Base-by-base conservation (phyloP, 2,113 vertebrate species). In the Calyptommatus sinebrachiatus region DNA sequence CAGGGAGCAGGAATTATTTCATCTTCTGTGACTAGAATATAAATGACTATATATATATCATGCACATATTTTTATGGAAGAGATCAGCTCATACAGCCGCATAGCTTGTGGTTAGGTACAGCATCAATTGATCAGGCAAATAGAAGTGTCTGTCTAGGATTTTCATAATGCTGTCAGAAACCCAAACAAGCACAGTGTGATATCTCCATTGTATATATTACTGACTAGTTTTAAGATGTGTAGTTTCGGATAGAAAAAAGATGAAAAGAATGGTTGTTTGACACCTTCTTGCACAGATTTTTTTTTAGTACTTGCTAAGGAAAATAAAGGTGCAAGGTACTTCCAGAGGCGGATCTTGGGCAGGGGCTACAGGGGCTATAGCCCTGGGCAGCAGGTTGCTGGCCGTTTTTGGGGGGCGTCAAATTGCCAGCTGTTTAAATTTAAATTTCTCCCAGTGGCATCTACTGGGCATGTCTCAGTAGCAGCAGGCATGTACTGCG, bases 1-100 rank as follows among this genome's bases (percentile, higher is more conserved):
- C 83, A 71, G 5, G 75, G 72, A 77, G 77, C 85, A 91, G 86
- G 72, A 90, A 91, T 94, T 90, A 88, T 91, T 93, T 93, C 72
- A 82, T 90, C 76, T 53, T 82, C 81, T 92, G 75, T 92, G 85
- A 82, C 84, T 68, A 73, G 92, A 92, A 92, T 94, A 87, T 79
- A 87, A 92, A 91, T 71, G 14, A 81, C 80, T 60, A 7, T 81
- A 73, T 79, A 73, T 79, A 74, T 4, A 65, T 71, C 0, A 11
- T 1, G 4, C 10, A 18, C 73, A 45, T 83, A 73, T 85, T 85
- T 92, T 84, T 87, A 82, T 1, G 21, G 46, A 24, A 45, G 46
- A 88, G 71, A 84, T 35, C 71, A 79, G 66, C 74, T 87, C 61
- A 35, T 14, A 66, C 65, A 76, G 1, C 78, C 84, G 71, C 78